Percentiles rank a stretch among this genome's conserved stretches.
Conservation (phyloP, 2,888 invertebrate genomes). For the Dysmachus trigonus region DNA sequence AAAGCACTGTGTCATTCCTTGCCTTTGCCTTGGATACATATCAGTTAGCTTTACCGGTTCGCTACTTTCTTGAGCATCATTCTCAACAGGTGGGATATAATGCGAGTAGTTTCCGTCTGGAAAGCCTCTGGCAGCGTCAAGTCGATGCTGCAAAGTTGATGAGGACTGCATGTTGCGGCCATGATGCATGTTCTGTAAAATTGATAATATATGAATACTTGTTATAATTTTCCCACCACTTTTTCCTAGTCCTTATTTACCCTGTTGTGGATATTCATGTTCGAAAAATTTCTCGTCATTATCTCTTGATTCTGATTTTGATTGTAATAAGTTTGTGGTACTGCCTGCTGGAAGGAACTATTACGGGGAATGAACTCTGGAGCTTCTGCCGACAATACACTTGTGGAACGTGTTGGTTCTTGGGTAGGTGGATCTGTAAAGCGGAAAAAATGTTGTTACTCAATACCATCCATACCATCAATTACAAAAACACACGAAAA, state of each 20-base stretch:
- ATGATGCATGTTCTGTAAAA: background rate
- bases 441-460: background rate
- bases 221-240: background rate
- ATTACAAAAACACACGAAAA: background rate
- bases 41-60: conserved; percentile 21
- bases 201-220: background rate
- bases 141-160: background rate
- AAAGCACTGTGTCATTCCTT: background rate
- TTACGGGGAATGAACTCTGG: conserved; percentile 9
- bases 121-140: background rate
- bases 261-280: background rate
- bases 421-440: background rate
- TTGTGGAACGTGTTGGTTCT: background rate
- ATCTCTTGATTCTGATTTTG: background rate
- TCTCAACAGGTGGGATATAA: background rate
- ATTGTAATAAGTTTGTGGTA: background rate
- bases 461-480: background rate
- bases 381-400: background rate
- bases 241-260: background rate
- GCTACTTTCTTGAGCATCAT: background rate
- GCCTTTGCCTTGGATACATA: background rate
- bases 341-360: background rate
- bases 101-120: background rate
- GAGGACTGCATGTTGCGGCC: background rate
- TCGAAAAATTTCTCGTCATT: background rate